Evolutionary conservation across 2,888 invertebrate genomes (phyloP), one percentile per base, ranked within the genome.

Genomic region (Disparrhopalites patrizii): DNA sequence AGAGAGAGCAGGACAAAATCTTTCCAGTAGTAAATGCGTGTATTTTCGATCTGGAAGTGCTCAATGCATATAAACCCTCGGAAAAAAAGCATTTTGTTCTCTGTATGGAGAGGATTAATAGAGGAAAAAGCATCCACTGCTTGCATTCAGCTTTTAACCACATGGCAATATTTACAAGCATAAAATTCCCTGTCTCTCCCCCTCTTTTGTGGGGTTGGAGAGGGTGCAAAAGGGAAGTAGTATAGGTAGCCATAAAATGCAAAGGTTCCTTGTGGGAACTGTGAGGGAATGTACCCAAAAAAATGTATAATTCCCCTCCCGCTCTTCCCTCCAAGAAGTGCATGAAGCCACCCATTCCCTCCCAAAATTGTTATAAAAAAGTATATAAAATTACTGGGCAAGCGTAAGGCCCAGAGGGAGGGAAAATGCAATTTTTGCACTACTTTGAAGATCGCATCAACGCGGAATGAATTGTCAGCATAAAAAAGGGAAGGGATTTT

Each of bases 1-100:
- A 51, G 50, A 62, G 31, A 23, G 23, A 62, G 57, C 27, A 50
- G 61, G 33, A n/a, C n/a, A n/a, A n/a, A n/a, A n/a, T n/a, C n/a
- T n/a, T n/a, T n/a, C n/a, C n/a, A n/a, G n/a, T n/a, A n/a, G n/a
- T n/a, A n/a, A n/a, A n/a, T n/a, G n/a, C n/a, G n/a, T n/a, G n/a
- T n/a, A n/a, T n/a, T n/a, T n/a, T n/a, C n/a, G n/a, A n/a, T n/a
- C n/a, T n/a, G n/a, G n/a, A n/a, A n/a, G n/a, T n/a, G n/a, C n/a
- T n/a, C n/a, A n/a, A n/a, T n/a, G n/a, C n/a, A n/a, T n/a, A n/a
- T n/a, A n/a, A n/a, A n/a, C n/a, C n/a, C n/a, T n/a, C n/a, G n/a
- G n/a, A n/a, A n/a, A n/a, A n/a, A n/a, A n/a, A n/a, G n/a, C n/a
- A n/a, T n/a, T n/a, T n/a, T n/a, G n/a, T n/a, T n/a, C n/a, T n/a